Conservation (phyloP, 2,888 invertebrate species). For the Machimus rusticus region DNA sequence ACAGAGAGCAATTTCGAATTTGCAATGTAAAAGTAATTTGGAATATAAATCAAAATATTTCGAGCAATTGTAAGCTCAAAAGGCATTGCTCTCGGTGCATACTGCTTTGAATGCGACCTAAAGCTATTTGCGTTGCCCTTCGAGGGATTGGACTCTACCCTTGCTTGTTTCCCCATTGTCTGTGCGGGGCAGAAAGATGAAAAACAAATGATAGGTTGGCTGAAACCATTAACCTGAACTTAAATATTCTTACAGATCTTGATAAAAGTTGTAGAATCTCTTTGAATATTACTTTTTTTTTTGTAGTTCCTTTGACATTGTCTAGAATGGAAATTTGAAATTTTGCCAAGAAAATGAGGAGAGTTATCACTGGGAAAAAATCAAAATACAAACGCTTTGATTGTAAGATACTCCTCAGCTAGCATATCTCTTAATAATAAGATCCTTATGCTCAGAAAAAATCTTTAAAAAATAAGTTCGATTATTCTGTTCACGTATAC, state of each 20-base stretch:
- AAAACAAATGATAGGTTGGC: not conserved
- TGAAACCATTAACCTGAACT: not conserved
- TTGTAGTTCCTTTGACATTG: not conserved
- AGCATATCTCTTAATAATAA: not conserved
- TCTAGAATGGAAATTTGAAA: not conserved
- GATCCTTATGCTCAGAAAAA: not conserved
- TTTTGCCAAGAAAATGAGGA: not conserved
- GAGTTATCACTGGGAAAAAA: not conserved
- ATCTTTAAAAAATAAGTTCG: not conserved
- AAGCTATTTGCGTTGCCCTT: not conserved
- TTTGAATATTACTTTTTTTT: not conserved
- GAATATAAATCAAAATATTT: conserved; percentile 30
- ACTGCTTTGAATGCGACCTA: not conserved
- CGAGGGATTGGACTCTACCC: not conserved
- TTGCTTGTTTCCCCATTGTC: not conserved
- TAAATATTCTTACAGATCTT: not conserved
- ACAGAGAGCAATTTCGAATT: conserved; percentile 25
- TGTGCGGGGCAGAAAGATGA: not conserved
- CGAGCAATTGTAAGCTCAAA: not conserved
- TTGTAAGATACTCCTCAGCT: not conserved
- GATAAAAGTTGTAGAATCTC: not conserved
- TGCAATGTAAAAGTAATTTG: conserved; percentile 34
- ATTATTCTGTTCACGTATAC: not conserved
- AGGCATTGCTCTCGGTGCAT: not conserved
- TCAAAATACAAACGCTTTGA: not conserved